These are phyloP conservation scores for Rallus crepitans DNA, from an alignment of 2,797 vertebrate genomes.

Conservation along the genomic window DNA sequence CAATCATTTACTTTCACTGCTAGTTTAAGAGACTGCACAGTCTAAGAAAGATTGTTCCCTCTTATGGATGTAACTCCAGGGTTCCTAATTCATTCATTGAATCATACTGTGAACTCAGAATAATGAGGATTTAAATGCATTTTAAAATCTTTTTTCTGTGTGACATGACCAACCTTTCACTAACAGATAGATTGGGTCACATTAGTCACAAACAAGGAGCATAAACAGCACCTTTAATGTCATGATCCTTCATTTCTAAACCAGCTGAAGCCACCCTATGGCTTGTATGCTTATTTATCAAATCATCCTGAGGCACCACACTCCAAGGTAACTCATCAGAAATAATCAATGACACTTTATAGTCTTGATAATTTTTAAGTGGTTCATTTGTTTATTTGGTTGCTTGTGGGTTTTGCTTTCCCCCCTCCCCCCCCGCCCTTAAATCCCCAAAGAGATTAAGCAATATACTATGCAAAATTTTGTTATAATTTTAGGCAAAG, in stretches of 20 bases:
- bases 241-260: not conserved
- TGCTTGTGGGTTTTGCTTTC: no score
- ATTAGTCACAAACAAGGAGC: not conserved
- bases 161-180: not conserved
- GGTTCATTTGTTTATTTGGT: not conserved
- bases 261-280: not conserved
- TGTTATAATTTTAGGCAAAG: not conserved
- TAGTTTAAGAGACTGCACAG: not conserved
- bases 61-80: not conserved
- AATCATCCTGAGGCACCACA: not conserved
- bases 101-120: not conserved
- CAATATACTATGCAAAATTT: not conserved
- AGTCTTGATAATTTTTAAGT: not conserved
- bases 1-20: not conserved
- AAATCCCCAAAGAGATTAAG: not conserved
- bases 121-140: not conserved
- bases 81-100: not conserved
- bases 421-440: not conserved
- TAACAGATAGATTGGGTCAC: not conserved
- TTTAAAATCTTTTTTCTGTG: not conserved
- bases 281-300: not conserved
- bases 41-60: not conserved
- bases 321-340: not conserved
- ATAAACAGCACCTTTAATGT: not conserved
- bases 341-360: not conserved